Evolutionary conservation across 2,888 invertebrate species (phyloP).

Genomic region (Pandemis cinnamomeana): DNA sequence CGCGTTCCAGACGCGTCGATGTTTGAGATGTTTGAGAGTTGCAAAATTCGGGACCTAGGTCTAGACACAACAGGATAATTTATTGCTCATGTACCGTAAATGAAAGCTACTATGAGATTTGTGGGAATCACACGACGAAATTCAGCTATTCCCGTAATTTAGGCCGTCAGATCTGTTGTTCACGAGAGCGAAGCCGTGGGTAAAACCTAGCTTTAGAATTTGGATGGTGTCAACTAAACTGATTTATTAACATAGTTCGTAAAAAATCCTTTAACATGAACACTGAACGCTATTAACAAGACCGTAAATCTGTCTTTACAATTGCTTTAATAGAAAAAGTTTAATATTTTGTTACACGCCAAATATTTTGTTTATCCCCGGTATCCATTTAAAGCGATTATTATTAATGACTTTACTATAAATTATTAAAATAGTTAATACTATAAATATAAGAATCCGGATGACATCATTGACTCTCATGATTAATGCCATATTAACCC

Average conservation of each 20-base stretch:
- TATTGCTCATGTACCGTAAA: too few species aligned
- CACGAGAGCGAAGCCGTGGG: too few species aligned
- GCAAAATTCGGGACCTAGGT: too few species aligned
- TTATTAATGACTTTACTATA: conserved; percentile 31
- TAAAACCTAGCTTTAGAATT: neutral
- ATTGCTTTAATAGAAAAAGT: neutral
- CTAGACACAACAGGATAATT: too few species aligned
- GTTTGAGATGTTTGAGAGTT: too few species aligned
- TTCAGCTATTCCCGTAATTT: too few species aligned
- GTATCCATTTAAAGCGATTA: conserved; percentile 21
- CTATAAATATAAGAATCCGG: conserved; percentile 25
- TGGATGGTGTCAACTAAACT: neutral
- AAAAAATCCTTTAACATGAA: neutral
- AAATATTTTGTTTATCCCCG: conserved; percentile 18
- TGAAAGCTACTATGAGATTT: too few species aligned
- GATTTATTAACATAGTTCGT: conserved; percentile 1
- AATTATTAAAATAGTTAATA: conserved; percentile 17
- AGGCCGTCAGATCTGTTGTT: too few species aligned
- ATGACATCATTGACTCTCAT: conserved; percentile 27
- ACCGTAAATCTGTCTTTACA: conserved; percentile 34
- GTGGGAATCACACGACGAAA: too few species aligned
- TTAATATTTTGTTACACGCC: conserved; percentile 11
- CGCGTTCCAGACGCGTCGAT: too few species aligned
- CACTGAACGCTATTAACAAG: conserved; percentile 19
- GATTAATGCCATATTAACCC: conserved; percentile 40